phyloP scores from a whole-genome alignment of 2,113 vertebrate genomes.

The Protomyctophum bolini region DNA sequence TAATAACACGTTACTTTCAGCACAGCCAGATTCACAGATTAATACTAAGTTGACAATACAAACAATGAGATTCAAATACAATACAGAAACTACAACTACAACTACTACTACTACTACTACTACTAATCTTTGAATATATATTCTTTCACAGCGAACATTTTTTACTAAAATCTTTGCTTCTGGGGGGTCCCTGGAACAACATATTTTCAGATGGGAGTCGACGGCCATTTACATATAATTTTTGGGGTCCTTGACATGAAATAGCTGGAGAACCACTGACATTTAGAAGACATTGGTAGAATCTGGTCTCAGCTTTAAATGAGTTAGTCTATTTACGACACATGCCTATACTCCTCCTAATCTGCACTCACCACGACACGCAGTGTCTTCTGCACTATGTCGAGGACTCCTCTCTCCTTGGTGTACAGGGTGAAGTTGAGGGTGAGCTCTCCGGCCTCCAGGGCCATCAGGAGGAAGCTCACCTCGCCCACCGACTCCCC shows the following conservation, averaged over 20 bases:
- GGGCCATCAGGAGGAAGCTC: constrained; percentile 82
- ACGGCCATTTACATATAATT: too few relatives aligned
- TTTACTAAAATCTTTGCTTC: too few relatives aligned
- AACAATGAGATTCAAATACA: not conserved
- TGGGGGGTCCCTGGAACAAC: too few relatives aligned
- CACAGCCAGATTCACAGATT: not conserved
- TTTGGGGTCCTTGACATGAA: too few relatives aligned
- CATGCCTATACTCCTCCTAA: not conserved
- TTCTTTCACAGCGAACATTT: too few relatives aligned
- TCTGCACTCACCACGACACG: constrained; percentile 82
- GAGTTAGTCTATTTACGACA: not conserved
- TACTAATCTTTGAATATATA: too few relatives aligned
- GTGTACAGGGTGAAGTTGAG: constrained; percentile 84
- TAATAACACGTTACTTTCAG: constrained; percentile 13
- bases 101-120: too few relatives aligned
- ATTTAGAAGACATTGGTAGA: too few relatives aligned
- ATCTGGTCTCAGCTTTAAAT: too few relatives aligned
- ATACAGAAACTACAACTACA: too few relatives aligned
- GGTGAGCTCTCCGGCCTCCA: constrained; percentile 84
- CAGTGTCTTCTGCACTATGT: constrained; percentile 83
- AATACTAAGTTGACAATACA: not conserved
- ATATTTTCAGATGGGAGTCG: too few relatives aligned
- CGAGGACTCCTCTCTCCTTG: constrained; percentile 2
- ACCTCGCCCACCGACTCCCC: constrained; percentile 62
- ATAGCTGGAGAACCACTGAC: too few relatives aligned